phyloP scores from a whole-genome alignment of 2,113 vertebrate genomes.

The Pygoscelis adeliae region DNA sequence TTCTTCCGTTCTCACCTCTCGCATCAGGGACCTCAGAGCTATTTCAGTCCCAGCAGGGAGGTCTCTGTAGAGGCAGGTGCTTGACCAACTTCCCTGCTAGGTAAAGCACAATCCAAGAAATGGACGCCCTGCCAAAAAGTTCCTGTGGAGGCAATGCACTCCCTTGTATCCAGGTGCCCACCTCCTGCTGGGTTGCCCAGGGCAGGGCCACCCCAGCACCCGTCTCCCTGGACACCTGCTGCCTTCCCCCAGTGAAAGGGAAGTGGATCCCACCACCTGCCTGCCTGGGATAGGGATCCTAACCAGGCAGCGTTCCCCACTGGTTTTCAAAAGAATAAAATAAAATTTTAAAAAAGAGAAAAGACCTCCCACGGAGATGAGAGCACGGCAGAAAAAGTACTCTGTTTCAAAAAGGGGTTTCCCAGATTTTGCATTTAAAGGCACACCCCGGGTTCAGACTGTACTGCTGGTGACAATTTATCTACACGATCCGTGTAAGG shows the following conservation, averaged over 20 bases:
- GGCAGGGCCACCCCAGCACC: not conserved
- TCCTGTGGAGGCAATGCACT: accelerated
- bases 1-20: not conserved
- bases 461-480: not conserved
- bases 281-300: not conserved
- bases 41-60: not conserved
- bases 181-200: not conserved
- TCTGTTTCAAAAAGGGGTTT: not conserved
- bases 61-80: not conserved
- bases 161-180: not conserved
- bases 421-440: not conserved
- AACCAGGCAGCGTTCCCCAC: not conserved
- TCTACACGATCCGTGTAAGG: not conserved
- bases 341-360: not conserved
- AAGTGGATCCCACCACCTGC: not conserved
- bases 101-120: not conserved
- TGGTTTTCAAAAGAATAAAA: not conserved
- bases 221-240: not conserved
- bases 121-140: not conserved
- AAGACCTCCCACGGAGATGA: not conserved
- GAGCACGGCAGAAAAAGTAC: not conserved
- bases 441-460: not conserved
- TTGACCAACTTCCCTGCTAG: not conserved
- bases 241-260: not conserved
- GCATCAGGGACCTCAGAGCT: not conserved